A percentile compares a stretch with the other conserved stretches of the same genome.
phyloP scores from a whole-genome alignment of 64 coral and sea anemone species.

The Acropora tenuis region DNA sequence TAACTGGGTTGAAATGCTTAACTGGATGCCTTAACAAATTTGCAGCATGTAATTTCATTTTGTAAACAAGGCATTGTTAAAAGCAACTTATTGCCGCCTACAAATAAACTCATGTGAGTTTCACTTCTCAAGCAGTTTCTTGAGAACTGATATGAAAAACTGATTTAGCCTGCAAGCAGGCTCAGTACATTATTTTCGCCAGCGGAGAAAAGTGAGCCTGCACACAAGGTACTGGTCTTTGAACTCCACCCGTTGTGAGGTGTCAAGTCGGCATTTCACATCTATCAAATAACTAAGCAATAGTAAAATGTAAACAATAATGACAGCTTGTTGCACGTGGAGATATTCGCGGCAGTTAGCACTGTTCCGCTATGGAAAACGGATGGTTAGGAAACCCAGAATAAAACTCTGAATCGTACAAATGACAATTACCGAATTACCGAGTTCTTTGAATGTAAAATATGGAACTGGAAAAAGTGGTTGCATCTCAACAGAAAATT shows the following conservation, averaged over 20 bases:
- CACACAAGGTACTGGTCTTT: background rate
- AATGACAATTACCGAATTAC: background rate
- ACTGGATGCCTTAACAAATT: constrained; percentile 16
- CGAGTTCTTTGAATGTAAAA: background rate
- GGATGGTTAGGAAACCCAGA: background rate
- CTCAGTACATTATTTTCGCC: background rate
- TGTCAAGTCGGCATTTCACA: constrained; percentile 5
- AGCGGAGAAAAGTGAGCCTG: background rate
- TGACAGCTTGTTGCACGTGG: background rate
- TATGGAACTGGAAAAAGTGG: constrained; percentile 3
- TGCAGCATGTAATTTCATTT: constrained; percentile 10
- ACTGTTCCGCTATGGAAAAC: background rate
- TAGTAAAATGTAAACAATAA: background rate
- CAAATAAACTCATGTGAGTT: constrained; percentile 21
- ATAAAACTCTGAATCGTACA: background rate
- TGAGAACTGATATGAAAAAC: constrained; percentile 29
- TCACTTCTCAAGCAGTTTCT: constrained; percentile 33
- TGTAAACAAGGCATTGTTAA: constrained; percentile 5
- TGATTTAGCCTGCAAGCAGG: background rate
- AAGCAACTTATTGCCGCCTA: constrained; percentile 19
- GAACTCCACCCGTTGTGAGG: background rate
- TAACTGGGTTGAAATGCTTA: constrained; percentile 21
- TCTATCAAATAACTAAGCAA: background rate
- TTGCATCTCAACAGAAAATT: constrained; percentile 14
- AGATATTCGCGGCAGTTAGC: background rate